These are phyloP conservation scores for Sarcophaga subvicina DNA, from an alignment of 2,888 invertebrate genomes.

Conservation along the genomic window DNA sequence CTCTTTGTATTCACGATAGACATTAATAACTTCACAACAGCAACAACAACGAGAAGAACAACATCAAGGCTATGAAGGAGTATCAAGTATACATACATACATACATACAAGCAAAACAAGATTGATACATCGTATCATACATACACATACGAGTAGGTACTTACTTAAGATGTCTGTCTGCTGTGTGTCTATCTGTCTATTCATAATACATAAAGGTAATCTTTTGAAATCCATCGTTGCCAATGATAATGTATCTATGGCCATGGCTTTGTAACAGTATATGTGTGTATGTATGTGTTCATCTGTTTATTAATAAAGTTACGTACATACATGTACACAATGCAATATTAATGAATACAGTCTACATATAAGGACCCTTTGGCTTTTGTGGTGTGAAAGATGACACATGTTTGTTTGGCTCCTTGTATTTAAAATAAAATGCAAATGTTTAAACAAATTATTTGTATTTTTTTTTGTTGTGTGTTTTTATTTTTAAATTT, in stretches of 20 bases:
- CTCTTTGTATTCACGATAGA: too few species aligned
- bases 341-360: conserved; percentile 43
- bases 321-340: not conserved
- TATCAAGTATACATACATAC: not conserved
- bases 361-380: conserved; percentile 53
- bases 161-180: conserved; percentile 13
- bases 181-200: not conserved
- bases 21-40: too few species aligned
- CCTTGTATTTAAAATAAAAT: conserved; percentile 17
- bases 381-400: conserved; percentile 39
- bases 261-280: not conserved
- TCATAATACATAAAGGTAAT: conserved; percentile 43
- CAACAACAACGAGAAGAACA: not conserved
- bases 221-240: conserved; percentile 43
- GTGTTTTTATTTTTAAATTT: not conserved
- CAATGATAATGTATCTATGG: conserved; percentile 8
- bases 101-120: not conserved
- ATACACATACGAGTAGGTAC: not conserved
- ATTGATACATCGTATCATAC: too few species aligned
- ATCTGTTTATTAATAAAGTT: not conserved
- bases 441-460: conserved; percentile 18
- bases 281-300: not conserved
- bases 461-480: not conserved
- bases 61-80: not conserved
- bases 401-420: conserved; percentile 48